Base-by-base conservation (phyloP, 2,888 invertebrate species). In the Drosophila parthenogenetica region DNA sequence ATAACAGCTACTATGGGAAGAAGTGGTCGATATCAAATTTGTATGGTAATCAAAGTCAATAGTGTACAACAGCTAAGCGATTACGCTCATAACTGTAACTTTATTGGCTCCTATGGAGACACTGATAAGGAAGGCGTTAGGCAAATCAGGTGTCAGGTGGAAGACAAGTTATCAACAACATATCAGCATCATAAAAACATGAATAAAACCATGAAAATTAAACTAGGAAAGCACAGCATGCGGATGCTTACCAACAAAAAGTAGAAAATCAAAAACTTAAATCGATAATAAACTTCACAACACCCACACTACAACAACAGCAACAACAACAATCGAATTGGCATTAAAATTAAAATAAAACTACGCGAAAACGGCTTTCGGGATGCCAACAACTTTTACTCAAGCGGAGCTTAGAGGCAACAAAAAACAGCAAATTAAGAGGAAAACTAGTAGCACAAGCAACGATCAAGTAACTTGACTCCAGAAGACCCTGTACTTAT, bases 311-410 rank as follows among this genome's bases (percentile, higher is more conserved):
- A 29, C 29, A 29, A 1, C 29, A 29, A 25, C 49, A 49, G 17
- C 32, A 16, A 11, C 29, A 29, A 8, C 5, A 35, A 11, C 29
- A 25, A 29, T 11, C 16, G 19, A 49, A 49, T 32, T 35, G 49
- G 49, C 35, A 17, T 32, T 2, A 49, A 49, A 49, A 10, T 8
- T 13, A 35, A 13, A 35, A 35, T 16, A 5, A 22, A n/a, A 7
- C 32, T 17, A 19, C 32, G 17, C 11, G 32, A 19, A 35, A 49
- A 19, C 49, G 17, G 49, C 49, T 49, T 35, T 32, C 4, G n/a
- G 3, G 5, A 19, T 49, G n/a, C 17, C 49, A 49, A 35, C 49
- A 49, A 49, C 17, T 49, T 49, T 49, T 49, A 49, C 49, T 35
- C 17, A 3, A 13, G 13, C 32, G 3, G 17, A 14, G 32, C 11